Conservation (phyloP, 2,797 vertebrate species). For the Poecilia wingei region DNA sequence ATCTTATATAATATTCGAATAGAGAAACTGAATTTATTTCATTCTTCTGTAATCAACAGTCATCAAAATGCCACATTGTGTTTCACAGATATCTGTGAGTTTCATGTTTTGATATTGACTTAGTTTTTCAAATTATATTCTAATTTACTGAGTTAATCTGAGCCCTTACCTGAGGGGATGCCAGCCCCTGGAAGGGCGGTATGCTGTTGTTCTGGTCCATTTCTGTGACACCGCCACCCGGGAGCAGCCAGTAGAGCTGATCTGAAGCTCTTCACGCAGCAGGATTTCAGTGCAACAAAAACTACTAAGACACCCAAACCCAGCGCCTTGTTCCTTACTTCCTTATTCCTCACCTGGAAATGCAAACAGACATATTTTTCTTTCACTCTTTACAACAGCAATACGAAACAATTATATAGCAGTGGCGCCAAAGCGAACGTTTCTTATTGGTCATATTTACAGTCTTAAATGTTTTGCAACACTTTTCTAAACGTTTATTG, state of each 20-base stretch:
- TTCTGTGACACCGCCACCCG: conserved; percentile 52
- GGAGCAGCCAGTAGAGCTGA: conserved; percentile 37
- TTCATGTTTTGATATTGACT: background rate
- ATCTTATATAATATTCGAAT: background rate
- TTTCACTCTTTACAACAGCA: background rate
- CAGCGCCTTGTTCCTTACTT: background rate
- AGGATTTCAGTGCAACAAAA: background rate
- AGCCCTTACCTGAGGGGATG: conserved; percentile 91
- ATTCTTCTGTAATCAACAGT: background rate
- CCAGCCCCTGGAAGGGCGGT: conserved; percentile 93
- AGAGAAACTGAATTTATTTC: background rate
- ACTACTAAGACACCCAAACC: background rate
- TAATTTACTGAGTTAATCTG: background rate
- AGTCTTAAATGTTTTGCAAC: background rate
- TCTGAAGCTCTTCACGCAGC: background rate
- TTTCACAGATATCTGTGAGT: no score
- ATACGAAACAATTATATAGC: background rate
- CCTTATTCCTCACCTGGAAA: background rate
- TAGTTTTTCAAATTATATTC: background rate
- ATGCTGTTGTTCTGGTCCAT: conserved; percentile 99
- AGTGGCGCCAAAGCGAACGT: conserved; percentile 51
- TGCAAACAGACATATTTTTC: background rate
- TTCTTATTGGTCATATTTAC: background rate
- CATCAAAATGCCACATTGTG: background rate
- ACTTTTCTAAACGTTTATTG: background rate